Percentiles rank a stretch among this genome's conserved stretches.
Conservation (phyloP, 1,140 invertebrate genomes). For the Rhynchophorus ferrugineus region DNA sequence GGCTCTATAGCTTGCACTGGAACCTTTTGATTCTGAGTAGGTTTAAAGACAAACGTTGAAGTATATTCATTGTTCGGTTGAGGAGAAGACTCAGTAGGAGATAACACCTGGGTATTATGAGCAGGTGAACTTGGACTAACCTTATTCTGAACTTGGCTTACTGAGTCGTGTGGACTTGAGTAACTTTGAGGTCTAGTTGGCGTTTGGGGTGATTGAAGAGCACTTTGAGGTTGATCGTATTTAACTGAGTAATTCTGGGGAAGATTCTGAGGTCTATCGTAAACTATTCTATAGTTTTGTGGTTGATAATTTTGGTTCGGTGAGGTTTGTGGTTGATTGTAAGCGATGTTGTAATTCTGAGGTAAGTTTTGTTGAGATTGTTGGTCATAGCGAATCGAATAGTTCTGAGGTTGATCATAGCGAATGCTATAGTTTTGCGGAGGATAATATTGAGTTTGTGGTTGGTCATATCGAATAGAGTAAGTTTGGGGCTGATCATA, state of each 20-base stretch:
- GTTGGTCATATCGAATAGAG: slow-evolving; percentile 12
- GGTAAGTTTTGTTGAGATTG: slow-evolving; percentile 9
- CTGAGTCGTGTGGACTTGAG: slow-evolving; percentile 4
- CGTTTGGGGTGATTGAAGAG: slow-evolving; percentile 6
- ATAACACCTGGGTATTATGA: slow-evolving; percentile 1
- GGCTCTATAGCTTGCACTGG: slow-evolving; percentile 20
- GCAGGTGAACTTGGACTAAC: slow-evolving; percentile 14
- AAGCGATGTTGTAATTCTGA: slow-evolving; percentile 14
- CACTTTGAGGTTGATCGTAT: slow-evolving; percentile 15
- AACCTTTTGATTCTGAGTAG: slow-evolving; percentile 3
- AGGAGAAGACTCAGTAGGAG: background rate
- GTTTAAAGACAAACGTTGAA: slow-evolving; percentile 26
- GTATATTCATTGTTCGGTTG: slow-evolving; percentile 19
- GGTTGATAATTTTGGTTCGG: background rate
- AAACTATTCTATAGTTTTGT: slow-evolving; percentile 2
- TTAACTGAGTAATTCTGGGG: slow-evolving; percentile 3
- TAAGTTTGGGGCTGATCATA: slow-evolving; percentile 17
- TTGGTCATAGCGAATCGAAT: slow-evolving; percentile 4
- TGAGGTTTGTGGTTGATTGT: slow-evolving; percentile 9
- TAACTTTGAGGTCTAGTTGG: background rate
- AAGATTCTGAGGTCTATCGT: slow-evolving; percentile 2
- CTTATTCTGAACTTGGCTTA: background rate
- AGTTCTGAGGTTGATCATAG: slow-evolving; percentile 13
- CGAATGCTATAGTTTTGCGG: slow-evolving; percentile 11
- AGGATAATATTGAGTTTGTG: slow-evolving; percentile 3